These are phyloP conservation scores for Pristionchus entomophagus DNA, from an alignment of 2,888 invertebrate species.

Conservation along the genomic window DNA sequence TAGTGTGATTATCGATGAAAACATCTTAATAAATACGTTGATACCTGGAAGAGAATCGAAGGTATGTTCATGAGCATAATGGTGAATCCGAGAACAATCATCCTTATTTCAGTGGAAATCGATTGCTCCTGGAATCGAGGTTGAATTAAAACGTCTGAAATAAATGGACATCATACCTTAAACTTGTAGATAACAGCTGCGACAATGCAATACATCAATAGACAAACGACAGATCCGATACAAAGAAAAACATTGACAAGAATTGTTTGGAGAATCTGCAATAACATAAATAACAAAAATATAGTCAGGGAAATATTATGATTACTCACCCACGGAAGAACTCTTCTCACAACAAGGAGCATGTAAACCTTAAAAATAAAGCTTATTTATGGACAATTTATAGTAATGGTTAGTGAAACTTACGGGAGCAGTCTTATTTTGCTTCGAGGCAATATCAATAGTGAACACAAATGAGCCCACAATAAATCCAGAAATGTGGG, in stretches of 20 bases:
- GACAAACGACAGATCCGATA: not conserved
- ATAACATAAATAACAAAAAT: no score
- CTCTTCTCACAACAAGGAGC: not conserved
- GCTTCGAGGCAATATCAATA: no score
- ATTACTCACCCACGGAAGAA: not conserved
- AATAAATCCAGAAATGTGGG: not conserved
- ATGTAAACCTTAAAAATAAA: conserved; percentile 6
- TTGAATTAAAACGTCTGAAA: no score
- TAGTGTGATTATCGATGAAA: no score
- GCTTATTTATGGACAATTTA: not conserved
- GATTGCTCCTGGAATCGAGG: not conserved
- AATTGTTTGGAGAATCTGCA: not conserved
- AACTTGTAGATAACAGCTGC: not conserved
- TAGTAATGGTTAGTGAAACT: not conserved
- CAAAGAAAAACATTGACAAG: not conserved
- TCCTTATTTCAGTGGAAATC: not conserved
- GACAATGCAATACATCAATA: not conserved
- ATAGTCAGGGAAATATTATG: not conserved
- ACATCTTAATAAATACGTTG: no score
- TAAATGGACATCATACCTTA: no score
- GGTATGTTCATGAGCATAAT: not conserved
- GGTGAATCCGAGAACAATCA: not conserved
- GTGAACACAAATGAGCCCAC: not conserved
- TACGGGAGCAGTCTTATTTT: not conserved
- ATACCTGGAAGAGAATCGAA: not conserved